Percentiles rank a stretch among this genome's conserved stretches.
Conservation (phyloP, 2,797 vertebrate species). For the Cossypha dichroa region DNA sequence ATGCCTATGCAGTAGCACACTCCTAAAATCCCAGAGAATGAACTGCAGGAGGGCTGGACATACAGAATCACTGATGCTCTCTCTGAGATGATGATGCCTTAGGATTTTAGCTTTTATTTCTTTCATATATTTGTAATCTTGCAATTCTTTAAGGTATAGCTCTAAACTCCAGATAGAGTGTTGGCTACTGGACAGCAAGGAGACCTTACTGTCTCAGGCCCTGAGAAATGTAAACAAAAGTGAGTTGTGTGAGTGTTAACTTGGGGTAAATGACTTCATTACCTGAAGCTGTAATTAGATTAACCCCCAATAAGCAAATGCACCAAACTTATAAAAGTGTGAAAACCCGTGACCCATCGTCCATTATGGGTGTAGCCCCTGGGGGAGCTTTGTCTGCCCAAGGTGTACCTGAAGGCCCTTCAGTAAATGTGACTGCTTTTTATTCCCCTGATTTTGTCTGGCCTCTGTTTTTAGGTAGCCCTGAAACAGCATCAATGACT, state of each 20-base stretch:
- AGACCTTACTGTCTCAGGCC: background rate
- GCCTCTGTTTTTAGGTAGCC: background rate
- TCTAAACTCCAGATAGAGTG: background rate
- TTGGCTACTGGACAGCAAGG: too few relatives aligned
- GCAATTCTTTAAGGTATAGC: background rate
- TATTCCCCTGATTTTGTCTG: background rate
- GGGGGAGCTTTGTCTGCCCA: background rate
- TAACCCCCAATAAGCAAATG: background rate
- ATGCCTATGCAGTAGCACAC: background rate
- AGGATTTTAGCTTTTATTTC: background rate
- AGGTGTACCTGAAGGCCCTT: background rate
- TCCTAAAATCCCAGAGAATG: background rate
- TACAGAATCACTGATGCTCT: fast-evolving
- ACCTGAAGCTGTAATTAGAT: background rate
- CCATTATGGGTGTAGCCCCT: background rate
- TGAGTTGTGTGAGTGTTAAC: background rate
- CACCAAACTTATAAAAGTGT: background rate
- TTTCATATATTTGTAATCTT: background rate
- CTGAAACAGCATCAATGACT: background rate
- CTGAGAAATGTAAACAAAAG: background rate
- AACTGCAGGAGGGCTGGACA: background rate
- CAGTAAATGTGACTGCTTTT: background rate
- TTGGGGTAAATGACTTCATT: background rate
- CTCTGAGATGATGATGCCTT: background rate
- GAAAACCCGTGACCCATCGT: fast-evolving